phyloP scores from a whole-genome alignment of 2,113 vertebrate genomes.

The Coracopsis vasa region DNA sequence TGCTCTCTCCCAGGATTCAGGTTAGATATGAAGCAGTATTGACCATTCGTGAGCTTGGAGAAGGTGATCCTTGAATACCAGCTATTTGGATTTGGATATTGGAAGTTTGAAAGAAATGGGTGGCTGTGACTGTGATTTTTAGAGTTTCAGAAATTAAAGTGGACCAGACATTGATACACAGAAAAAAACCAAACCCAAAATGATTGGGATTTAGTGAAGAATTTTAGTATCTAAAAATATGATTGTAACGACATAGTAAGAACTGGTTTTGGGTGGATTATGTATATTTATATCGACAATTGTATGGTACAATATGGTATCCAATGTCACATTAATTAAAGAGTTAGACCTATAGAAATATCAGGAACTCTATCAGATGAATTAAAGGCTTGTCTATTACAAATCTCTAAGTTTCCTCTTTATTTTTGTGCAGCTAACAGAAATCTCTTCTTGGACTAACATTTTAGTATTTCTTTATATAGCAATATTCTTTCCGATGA shows the following conservation, averaged over 20 bases:
- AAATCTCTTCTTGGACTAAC: background rate
- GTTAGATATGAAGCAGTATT: background rate
- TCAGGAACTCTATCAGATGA: background rate
- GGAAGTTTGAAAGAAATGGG: background rate
- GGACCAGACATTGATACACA: background rate
- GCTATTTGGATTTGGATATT: background rate
- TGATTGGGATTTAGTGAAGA: background rate
- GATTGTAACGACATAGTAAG: background rate
- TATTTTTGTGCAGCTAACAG: background rate
- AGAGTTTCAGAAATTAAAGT: background rate
- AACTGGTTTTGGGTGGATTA: background rate
- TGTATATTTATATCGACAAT: background rate
- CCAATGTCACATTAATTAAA: background rate
- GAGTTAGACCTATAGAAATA: background rate
- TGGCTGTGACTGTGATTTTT: background rate
- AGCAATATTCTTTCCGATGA: background rate
- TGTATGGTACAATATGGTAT: background rate
- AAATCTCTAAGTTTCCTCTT: background rate
- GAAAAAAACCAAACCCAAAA: background rate
- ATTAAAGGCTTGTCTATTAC: background rate
- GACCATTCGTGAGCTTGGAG: background rate
- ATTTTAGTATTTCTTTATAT: background rate
- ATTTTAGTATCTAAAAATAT: background rate
- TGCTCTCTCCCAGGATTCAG: background rate
- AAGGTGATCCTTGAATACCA: background rate